Percentiles rank a stretch among this genome's conserved stretches.
phyloP scores from a whole-genome alignment of 2,888 invertebrate species.

The Xiphydria camelus region DNA sequence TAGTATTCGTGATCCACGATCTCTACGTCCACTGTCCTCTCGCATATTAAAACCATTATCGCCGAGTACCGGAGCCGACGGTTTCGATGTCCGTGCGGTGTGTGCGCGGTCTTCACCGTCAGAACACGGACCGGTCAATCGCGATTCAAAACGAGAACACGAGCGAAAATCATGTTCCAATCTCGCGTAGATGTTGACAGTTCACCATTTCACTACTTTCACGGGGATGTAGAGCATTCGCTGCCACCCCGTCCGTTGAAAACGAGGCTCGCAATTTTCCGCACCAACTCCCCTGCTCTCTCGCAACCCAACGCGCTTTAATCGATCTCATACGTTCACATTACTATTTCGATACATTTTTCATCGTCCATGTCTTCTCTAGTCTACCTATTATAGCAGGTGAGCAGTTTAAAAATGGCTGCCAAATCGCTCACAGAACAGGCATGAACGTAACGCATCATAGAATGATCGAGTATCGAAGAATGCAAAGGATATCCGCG shows the following conservation, averaged over 20 bases:
- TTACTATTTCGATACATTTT: constrained; percentile 31
- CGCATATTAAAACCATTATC: constrained; percentile 40
- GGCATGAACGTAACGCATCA: no score
- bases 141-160: constrained; percentile 7
- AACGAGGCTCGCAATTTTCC: background rate
- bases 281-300: constrained; percentile 1
- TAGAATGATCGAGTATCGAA: no score
- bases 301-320: constrained; percentile 27
- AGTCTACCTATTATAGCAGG: constrained; percentile 38
- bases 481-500: no score
- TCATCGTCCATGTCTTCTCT: constrained; percentile 25
- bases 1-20: constrained; percentile 34
- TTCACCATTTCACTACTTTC: constrained; percentile 39
- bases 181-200: constrained; percentile 42
- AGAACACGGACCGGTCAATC: constrained; percentile 4
- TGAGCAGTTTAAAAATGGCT: constrained; percentile 54
- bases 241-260: background rate
- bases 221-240: background rate
- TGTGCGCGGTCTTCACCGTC: background rate
- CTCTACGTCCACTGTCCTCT: constrained; percentile 25
- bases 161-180: constrained; percentile 34
- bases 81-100: constrained; percentile 13
- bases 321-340: constrained; percentile 30
- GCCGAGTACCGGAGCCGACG: constrained; percentile 15
- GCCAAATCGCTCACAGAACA: constrained; percentile 33